phyloP scores from a whole-genome alignment of 1,140 invertebrate species.

The Caerostris extrusa region DNA sequence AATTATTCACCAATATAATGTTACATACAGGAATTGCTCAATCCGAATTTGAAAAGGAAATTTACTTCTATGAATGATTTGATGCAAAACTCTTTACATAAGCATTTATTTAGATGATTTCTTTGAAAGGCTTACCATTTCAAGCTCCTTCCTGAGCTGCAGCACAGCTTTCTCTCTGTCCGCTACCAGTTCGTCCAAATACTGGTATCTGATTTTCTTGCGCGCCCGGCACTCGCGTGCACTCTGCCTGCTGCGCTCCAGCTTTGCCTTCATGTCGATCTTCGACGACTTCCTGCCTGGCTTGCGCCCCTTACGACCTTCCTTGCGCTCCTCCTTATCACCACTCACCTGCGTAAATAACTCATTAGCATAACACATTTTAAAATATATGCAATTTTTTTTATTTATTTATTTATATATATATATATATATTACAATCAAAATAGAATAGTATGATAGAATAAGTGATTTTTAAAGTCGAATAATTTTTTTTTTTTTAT shows the following conservation, averaged over 20 bases:
- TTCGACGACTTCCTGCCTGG: constrained; percentile 93
- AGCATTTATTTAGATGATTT: background rate
- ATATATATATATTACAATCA: no score
- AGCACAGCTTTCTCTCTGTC: constrained; percentile 97
- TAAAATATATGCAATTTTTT: no score
- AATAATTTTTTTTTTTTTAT: no score
- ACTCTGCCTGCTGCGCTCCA: constrained; percentile 97
- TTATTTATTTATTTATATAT: no score
- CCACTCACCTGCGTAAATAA: constrained; percentile 51
- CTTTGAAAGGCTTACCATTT: constrained; percentile 86
- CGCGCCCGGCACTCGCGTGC: constrained; percentile 97
- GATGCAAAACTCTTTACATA: no score
- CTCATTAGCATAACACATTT: no score
- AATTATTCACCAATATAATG: no score
- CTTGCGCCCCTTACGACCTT: constrained; percentile 90
- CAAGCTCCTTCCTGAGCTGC: constrained; percentile 92
- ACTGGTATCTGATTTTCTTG: constrained; percentile 98
- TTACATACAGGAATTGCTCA: no score
- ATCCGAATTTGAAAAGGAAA: no score
- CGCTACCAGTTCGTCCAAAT: constrained; percentile 96
- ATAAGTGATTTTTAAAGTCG: no score
- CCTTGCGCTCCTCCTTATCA: constrained; percentile 63
- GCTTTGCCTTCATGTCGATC: constrained; percentile 96
- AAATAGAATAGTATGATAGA: no score
- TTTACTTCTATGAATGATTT: no score